These are phyloP conservation scores for Leucania comma DNA, from an alignment of 2,888 invertebrate species.

Conservation along the genomic window DNA sequence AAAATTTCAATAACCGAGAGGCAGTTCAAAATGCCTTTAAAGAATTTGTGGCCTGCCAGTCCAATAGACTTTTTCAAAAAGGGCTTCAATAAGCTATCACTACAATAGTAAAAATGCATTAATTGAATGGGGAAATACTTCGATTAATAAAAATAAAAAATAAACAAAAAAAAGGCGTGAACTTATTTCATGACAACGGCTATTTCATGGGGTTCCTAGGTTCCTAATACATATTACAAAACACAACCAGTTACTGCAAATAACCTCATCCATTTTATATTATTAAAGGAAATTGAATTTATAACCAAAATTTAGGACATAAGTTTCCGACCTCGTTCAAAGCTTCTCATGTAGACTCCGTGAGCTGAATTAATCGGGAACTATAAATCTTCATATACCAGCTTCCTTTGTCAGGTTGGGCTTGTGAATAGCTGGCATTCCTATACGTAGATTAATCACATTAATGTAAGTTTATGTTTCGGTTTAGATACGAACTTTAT, in stretches of 20 bases:
- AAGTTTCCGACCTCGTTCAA: slow-evolving; percentile 13
- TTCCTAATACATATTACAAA: too few relatives aligned
- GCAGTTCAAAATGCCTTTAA: too few relatives aligned
- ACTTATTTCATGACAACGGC: too few relatives aligned
- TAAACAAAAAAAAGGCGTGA: too few relatives aligned
- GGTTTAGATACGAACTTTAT: not conserved
- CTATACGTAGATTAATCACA: not conserved
- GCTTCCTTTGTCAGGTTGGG: slow-evolving; percentile 14
- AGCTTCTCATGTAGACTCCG: slow-evolving; percentile 13
- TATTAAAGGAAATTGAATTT: slow-evolving; percentile 22
- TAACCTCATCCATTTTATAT: slow-evolving; percentile 1
- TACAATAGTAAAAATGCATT: too few relatives aligned
- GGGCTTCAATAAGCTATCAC: too few relatives aligned
- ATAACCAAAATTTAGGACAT: slow-evolving; percentile 4
- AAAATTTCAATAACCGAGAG: too few relatives aligned
- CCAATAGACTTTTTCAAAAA: too few relatives aligned
- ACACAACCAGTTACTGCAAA: not conserved
- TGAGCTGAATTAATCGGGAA: slow-evolving; percentile 36
- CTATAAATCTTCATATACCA: slow-evolving; percentile 32
- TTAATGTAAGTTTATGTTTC: not conserved
- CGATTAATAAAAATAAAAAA: too few relatives aligned
- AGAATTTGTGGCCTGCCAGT: too few relatives aligned
- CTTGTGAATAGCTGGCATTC: slow-evolving; percentile 4
- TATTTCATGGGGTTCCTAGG: too few relatives aligned
- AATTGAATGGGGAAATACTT: too few relatives aligned